These are phyloP conservation scores for Enteromius radiatus DNA, from an alignment of 2,797 vertebrate species.

Conservation along the genomic window DNA sequence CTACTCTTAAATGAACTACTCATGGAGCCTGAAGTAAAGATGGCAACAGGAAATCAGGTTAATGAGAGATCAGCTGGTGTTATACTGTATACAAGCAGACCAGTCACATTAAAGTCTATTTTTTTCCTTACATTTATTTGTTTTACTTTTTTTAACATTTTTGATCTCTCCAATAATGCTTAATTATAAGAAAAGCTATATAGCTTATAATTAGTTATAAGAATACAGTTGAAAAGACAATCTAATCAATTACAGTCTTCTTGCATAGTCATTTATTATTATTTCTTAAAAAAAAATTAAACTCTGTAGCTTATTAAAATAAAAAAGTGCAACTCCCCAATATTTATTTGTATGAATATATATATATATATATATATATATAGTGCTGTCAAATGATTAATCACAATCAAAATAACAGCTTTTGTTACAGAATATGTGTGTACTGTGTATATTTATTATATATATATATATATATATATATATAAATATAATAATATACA, in stretches of 20 bases:
- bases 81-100: not conserved
- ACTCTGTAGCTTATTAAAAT: not conserved
- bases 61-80: constrained; percentile 51
- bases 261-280: not conserved
- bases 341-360: not conserved
- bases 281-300: no score
- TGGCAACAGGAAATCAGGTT: constrained; percentile 26
- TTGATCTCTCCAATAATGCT: not conserved
- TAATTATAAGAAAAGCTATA: not conserved
- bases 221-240: not conserved
- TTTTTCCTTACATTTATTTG: not conserved
- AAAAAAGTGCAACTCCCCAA: not conserved
- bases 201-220: not conserved
- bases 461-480: no score
- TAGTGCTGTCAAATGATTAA: no score
- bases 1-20: not conserved
- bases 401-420: no score
- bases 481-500: no score
- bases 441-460: no score
- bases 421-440: no score
- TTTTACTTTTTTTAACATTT: not conserved
- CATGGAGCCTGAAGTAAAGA: not conserved
- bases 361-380: no score
- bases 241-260: not conserved
- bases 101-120: not conserved